These are phyloP conservation scores for Bos javanicus DNA, from an alignment of 2,113 vertebrate species.

Conservation along the genomic window DNA sequence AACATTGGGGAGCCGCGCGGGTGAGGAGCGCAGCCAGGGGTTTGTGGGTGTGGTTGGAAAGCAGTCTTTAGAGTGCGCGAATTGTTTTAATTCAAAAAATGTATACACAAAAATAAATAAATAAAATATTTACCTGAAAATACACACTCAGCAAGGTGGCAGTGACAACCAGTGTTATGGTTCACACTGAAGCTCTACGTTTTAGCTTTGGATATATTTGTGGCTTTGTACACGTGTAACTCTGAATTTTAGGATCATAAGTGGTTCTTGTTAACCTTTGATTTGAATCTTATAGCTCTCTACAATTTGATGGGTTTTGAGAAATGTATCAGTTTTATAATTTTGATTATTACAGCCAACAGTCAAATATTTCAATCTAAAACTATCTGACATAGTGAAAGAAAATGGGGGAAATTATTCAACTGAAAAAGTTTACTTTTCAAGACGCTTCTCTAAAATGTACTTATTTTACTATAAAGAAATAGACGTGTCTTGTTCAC, in stretches of 20 bases:
- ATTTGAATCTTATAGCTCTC: background rate
- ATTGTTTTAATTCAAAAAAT: background rate
- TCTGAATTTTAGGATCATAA: background rate
- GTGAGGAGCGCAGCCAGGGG: rapidly evolving
- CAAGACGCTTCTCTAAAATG: background rate
- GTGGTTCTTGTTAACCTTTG: background rate
- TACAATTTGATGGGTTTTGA: background rate
- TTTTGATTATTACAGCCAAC: background rate
- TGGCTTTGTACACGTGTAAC: background rate
- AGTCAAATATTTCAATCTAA: background rate
- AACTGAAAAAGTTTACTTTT: background rate
- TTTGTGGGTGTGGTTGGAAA: background rate
- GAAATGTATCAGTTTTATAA: background rate
- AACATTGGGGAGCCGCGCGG: rapidly evolving
- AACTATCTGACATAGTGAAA: background rate
- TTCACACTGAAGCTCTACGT: rapidly evolving
- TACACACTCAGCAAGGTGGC: too few relatives aligned
- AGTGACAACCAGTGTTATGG: rapidly evolving
- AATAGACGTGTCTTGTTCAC: background rate
- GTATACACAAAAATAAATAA: background rate
- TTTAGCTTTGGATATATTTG: background rate
- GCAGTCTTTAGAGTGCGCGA: background rate
- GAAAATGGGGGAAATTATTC: background rate
- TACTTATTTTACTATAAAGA: background rate
- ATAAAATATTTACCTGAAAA: background rate